Evolutionary conservation across 2,888 invertebrate species (phyloP).

Genomic region (Melieria picta): DNA sequence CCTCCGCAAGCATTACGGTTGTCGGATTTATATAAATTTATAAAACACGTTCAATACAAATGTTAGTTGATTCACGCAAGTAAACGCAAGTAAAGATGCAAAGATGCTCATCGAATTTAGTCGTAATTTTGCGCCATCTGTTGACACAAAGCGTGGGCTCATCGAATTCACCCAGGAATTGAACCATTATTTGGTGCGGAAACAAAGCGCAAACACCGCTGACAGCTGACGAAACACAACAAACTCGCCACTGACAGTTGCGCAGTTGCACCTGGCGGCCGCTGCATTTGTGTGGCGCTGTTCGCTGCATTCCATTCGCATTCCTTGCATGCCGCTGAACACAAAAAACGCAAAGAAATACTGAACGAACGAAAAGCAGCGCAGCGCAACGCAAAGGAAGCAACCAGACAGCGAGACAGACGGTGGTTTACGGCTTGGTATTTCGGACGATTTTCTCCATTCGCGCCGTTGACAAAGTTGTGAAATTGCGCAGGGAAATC

Average conservation of each 20-base stretch:
- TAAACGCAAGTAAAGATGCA: too few relatives aligned
- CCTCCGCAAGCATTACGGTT: too few relatives aligned
- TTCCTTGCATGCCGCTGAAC: conserved; percentile 42
- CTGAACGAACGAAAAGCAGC: conserved; percentile 21
- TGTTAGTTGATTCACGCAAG: too few relatives aligned
- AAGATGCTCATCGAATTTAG: too few relatives aligned
- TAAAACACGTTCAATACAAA: too few relatives aligned
- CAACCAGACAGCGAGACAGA: conserved; percentile 10
- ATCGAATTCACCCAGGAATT: neutral
- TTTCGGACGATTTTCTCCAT: conserved; percentile 35
- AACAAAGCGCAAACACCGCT: neutral
- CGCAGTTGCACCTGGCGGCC: conserved; percentile 13
- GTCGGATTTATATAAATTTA: too few relatives aligned
- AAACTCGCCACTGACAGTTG: conserved; percentile 12
- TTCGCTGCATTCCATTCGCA: conserved; percentile 41
- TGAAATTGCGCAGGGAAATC: conserved; percentile 23
- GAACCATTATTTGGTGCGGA: neutral
- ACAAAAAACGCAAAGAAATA: conserved; percentile 36
- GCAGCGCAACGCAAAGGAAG: conserved; percentile 21
- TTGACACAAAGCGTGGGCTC: neutral
- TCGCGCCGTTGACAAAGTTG: conserved; percentile 25
- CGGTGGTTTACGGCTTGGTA: conserved; percentile 13
- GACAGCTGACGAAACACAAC: conserved; percentile 9
- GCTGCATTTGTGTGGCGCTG: conserved; percentile 16
- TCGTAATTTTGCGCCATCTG: neutral